Percentiles rank a stretch among this genome's conserved stretches.
Evolutionary conservation across 2,113 vertebrate species (phyloP).

Genomic region (Lepus americanus): DNA sequence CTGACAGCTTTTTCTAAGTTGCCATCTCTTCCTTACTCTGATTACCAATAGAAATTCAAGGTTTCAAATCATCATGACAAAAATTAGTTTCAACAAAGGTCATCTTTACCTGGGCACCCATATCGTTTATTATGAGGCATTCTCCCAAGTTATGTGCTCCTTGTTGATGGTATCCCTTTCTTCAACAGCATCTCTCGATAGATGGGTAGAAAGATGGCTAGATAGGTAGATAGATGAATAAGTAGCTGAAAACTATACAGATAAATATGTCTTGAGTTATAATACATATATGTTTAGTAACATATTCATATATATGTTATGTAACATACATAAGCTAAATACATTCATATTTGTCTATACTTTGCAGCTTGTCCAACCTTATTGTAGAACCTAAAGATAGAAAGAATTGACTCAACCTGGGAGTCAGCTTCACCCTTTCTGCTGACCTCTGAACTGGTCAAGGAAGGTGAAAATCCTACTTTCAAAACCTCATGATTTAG

Average conservation of each 20-base stretch:
- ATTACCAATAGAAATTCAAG: not conserved
- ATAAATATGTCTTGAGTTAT: not conserved
- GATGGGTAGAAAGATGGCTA: too few species aligned
- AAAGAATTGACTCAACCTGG: not conserved
- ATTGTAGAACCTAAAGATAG: not conserved
- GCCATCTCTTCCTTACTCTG: not conserved
- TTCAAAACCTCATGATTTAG: not conserved
- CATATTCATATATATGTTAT: not conserved
- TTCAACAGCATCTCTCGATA: not conserved
- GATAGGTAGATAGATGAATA: not conserved
- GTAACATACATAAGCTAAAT: not conserved
- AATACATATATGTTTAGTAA: too few species aligned
- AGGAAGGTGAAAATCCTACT: not conserved
- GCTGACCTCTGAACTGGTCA: not conserved
- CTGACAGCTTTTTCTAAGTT: not conserved
- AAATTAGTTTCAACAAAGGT: not conserved
- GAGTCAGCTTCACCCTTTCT: not conserved
- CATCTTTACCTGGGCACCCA: not conserved
- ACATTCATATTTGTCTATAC: not conserved
- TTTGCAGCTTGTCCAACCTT: not conserved
- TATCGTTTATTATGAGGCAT: not conserved
- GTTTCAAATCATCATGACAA: not conserved
- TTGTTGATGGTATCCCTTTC: rapidly evolving
- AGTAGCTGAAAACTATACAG: not conserved
- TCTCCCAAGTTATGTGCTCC: not conserved